Percentiles rank a stretch among this genome's conserved stretches.
Evolutionary conservation across 2,888 invertebrate genomes (phyloP).

Genomic region (Drosophila formosana): DNA sequence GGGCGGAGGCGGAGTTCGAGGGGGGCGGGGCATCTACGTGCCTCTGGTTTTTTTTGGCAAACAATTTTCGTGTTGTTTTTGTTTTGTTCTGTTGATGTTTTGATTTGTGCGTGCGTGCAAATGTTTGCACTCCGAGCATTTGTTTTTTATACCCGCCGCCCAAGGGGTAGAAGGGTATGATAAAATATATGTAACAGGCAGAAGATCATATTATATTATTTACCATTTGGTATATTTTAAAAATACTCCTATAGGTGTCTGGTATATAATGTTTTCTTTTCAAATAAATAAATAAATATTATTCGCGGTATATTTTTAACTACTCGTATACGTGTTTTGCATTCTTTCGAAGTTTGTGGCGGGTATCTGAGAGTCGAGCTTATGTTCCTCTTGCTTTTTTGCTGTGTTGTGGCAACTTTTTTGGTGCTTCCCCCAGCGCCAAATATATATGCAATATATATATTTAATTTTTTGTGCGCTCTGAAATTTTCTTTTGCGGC

Average conservation of each 20-base stretch:
- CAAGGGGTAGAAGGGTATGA: no score
- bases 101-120: constrained; percentile 79
- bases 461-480: constrained; percentile 33
- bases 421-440: constrained; percentile 4
- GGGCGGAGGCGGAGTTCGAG: not conserved
- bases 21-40: constrained; percentile 48
- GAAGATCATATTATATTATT: no score
- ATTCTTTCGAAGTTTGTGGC: no score
- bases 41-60: constrained; percentile 52
- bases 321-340: no score
- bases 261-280: no score
- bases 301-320: no score
- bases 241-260: no score
- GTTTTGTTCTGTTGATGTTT: constrained; percentile 74
- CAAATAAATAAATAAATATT: no score
- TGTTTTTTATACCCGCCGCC: constrained; percentile 49
- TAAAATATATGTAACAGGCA: no score
- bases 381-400: no score
- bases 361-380: no score
- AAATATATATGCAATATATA: constrained; percentile 21
- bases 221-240: no score
- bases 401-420: constrained; percentile 23
- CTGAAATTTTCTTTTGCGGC: constrained; percentile 45
- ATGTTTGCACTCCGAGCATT: constrained; percentile 74
- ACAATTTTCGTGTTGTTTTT: constrained; percentile 39